Evolutionary conservation across 2,113 vertebrate genomes (phyloP).

Genomic region (Cebidichthys violaceus): DNA sequence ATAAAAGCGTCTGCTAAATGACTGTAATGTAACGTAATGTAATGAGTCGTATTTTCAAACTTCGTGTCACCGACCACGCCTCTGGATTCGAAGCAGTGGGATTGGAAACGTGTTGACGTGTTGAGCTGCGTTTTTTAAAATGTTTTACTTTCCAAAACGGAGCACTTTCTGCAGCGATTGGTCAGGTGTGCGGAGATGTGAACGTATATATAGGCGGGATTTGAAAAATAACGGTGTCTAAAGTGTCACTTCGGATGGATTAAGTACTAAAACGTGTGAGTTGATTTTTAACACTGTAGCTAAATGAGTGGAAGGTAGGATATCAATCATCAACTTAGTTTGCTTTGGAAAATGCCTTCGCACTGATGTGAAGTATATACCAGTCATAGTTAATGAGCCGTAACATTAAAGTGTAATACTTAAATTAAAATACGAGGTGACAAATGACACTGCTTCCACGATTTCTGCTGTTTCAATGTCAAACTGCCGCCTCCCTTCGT

Average conservation of each 20-base stretch:
- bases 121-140: background rate
- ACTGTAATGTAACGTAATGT: no score
- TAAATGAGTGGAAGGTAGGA: background rate
- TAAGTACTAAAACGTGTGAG: background rate
- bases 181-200: background rate
- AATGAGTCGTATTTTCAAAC: no score
- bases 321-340: constrained; percentile 13
- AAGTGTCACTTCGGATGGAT: background rate
- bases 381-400: constrained; percentile 22
- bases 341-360: background rate
- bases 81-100: no score
- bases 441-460: no score
- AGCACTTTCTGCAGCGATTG: background rate
- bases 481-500: background rate
- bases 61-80: no score
- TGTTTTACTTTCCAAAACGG: background rate
- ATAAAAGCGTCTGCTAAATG: no score
- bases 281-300: background rate
- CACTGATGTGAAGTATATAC: background rate
- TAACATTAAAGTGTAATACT: constrained; percentile 31
- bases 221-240: background rate
- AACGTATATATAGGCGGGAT: background rate
- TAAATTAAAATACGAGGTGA: constrained; percentile 2
- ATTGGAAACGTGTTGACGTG: no score
- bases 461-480: background rate